phyloP scores from a whole-genome alignment of 2,797 vertebrate genomes.

The Phataginus tetradactyla region DNA sequence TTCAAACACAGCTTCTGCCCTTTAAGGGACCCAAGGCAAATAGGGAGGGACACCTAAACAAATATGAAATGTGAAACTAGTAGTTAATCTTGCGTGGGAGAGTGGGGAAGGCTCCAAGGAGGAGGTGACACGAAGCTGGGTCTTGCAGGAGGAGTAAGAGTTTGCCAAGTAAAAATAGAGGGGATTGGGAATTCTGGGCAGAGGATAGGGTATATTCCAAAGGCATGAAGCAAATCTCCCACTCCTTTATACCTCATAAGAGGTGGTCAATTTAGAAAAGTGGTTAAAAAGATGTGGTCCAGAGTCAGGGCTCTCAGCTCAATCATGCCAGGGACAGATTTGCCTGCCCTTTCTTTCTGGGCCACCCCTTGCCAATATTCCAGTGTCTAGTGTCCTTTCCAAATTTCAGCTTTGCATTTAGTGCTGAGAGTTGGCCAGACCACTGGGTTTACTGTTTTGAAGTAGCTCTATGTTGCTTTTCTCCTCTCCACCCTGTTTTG shows the following conservation, averaged over 20 bases:
- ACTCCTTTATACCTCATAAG: too few relatives aligned
- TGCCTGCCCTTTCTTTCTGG: neutral
- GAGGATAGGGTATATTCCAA: neutral
- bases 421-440: neutral
- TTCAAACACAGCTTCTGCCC: neutral
- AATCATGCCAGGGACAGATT: neutral
- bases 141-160: neutral
- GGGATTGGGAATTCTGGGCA: neutral
- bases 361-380: neutral
- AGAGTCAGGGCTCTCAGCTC: neutral
- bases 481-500: too few relatives aligned
- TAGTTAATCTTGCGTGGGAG: neutral
- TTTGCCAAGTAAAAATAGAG: neutral
- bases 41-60: neutral
- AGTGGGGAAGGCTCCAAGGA: neutral
- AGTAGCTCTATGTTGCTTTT: neutral
- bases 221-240: neutral
- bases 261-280: neutral
- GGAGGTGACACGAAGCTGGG: neutral
- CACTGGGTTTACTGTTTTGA: too few relatives aligned
- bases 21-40: neutral
- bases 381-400: neutral
- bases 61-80: neutral
- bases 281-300: neutral
- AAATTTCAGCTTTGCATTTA: neutral